Percentiles rank a stretch among this genome's conserved stretches.
phyloP scores from a whole-genome alignment of 92 coral and sea anemone genomes.

The Epizoanthus fatuus region DNA sequence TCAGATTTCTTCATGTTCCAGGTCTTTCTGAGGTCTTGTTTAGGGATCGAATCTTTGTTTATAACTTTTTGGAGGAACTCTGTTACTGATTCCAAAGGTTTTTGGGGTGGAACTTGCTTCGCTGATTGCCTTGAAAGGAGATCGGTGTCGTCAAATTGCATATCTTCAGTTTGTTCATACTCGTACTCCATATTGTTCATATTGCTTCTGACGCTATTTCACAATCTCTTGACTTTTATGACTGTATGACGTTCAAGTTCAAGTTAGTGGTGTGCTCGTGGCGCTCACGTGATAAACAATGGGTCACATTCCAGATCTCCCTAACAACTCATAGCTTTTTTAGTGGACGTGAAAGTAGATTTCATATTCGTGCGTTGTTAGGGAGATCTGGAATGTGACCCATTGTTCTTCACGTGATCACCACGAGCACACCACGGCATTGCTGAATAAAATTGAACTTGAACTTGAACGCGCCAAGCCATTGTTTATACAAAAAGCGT shows the following conservation, averaged over 20 bases:
- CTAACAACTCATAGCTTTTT: constrained; percentile 51
- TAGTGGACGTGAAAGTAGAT: constrained; percentile 28
- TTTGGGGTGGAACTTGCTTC: constrained; percentile 51
- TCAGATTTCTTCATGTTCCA: constrained; percentile 68
- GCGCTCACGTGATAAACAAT: no score
- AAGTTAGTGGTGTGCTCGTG: no score
- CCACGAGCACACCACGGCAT: no score
- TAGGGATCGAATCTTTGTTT: constrained; percentile 49
- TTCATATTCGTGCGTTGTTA: background rate
- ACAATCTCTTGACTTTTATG: constrained; percentile 33
- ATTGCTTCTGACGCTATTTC: constrained; percentile 58
- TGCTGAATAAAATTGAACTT: no score
- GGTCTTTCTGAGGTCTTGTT: constrained; percentile 58
- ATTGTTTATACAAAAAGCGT: no score
- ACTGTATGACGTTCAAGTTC: constrained; percentile 2
- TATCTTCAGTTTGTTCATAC: constrained; percentile 54
- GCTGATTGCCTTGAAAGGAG: constrained; percentile 26
- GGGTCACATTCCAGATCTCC: constrained; percentile 58
- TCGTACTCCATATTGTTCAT: constrained; percentile 54
- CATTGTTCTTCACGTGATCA: background rate
- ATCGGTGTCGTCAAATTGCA: constrained; percentile 63
- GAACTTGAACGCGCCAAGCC: no score
- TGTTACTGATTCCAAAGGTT: constrained; percentile 33
- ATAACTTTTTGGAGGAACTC: constrained; percentile 37
- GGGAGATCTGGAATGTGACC: background rate